Percentiles rank a stretch among this genome's conserved stretches.
phyloP scores from a whole-genome alignment of 1,140 invertebrate genomes.

The Gonatopus flavifemur region DNA sequence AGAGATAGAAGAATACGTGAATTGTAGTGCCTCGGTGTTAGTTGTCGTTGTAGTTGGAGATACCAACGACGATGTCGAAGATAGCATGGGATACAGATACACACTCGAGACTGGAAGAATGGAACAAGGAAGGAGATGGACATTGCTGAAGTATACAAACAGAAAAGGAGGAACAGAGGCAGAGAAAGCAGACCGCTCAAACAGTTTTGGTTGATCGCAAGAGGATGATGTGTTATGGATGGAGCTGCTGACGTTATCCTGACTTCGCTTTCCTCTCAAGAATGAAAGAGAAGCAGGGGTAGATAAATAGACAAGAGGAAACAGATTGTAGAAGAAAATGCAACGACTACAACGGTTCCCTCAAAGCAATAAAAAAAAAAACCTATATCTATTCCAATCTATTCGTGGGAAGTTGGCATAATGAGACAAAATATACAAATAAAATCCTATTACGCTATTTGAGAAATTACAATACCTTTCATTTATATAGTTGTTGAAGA shows the following conservation, averaged over 20 bases:
- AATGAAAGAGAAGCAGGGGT: no score
- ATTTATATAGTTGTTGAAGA: no score
- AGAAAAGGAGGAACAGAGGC: neutral
- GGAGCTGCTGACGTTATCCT: slow-evolving; percentile 13
- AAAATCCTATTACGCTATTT: no score
- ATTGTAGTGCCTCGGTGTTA: slow-evolving; percentile 1
- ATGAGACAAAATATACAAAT: no score
- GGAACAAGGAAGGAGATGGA: slow-evolving; percentile 5
- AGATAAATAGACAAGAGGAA: no score
- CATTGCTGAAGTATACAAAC: no score
- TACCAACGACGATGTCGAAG: slow-evolving; percentile 14
- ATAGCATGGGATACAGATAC: slow-evolving; percentile 20
- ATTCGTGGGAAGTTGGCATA: no score
- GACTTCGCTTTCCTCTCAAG: neutral
- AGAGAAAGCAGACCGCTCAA: slow-evolving; percentile 2
- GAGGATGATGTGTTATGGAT: slow-evolving; percentile 26
- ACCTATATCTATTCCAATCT: no score
- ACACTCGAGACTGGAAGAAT: slow-evolving; percentile 18
- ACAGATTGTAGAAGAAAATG: neutral
- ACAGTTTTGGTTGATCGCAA: slow-evolving; percentile 15
- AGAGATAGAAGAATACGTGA: slow-evolving; percentile 21
- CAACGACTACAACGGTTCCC: slow-evolving; percentile 20
- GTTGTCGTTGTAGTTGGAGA: slow-evolving; percentile 13
- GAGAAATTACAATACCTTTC: no score
- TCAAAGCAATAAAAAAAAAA: slow-evolving; percentile 20